Percentiles rank a stretch among this genome's conserved stretches.
phyloP scores from a whole-genome alignment of 2,888 invertebrate genomes.

The Pandemis cinnamomeana region DNA sequence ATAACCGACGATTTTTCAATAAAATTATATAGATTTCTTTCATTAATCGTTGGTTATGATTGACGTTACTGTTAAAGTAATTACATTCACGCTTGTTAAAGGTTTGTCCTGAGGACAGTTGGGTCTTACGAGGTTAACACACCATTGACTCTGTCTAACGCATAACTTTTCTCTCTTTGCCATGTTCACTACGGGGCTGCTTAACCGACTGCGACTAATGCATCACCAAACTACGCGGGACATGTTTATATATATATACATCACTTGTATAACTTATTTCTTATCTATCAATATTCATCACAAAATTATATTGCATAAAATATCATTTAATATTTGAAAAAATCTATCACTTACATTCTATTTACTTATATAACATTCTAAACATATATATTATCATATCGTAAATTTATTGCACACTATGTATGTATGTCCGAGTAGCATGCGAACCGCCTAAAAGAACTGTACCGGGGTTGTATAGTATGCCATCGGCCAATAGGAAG shows the following conservation, averaged over 20 bases:
- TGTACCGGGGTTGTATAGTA: constrained; percentile 67
- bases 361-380: neutral
- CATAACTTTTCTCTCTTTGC: constrained; percentile 37
- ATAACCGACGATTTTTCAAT: too few relatives aligned
- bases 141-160: constrained; percentile 22
- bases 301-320: too few relatives aligned
- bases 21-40: too few relatives aligned
- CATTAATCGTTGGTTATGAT: too few relatives aligned
- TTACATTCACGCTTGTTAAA: too few relatives aligned
- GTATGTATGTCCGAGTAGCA: constrained; percentile 52
- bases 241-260: neutral
- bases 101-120: neutral
- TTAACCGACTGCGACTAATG: constrained; percentile 33
- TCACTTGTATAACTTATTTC: neutral
- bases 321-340: neutral
- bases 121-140: neutral
- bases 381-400: neutral
- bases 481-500: constrained; percentile 69
- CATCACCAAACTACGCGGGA: constrained; percentile 21
- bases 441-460: constrained; percentile 71
- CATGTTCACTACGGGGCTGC: constrained; percentile 35
- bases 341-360: neutral
- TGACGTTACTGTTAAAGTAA: too few relatives aligned
- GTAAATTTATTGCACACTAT: neutral
- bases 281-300: neutral